A percentile compares a stretch with the other conserved stretches of the same genome.
Conservation (phyloP, 2,797 vertebrate genomes). For the Thamnophis elegans region DNA sequence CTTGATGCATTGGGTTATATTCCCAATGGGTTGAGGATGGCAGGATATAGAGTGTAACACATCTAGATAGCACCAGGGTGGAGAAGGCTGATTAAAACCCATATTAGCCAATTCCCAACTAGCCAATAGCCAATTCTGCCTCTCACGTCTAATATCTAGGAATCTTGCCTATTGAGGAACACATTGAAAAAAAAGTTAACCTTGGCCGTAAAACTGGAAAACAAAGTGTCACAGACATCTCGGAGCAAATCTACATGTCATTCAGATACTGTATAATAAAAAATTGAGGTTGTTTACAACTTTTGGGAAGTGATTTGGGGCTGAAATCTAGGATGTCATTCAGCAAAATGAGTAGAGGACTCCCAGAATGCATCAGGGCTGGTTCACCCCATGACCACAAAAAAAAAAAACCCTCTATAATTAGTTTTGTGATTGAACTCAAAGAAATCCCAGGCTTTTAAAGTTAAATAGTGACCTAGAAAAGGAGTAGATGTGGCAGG, state of each 20-base stretch:
- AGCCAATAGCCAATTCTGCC: background rate
- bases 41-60: background rate
- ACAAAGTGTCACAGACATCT: background rate
- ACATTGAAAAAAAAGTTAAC: background rate
- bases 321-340: background rate
- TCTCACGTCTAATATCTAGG: background rate
- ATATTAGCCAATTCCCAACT: background rate
- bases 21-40: background rate
- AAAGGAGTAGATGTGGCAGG: background rate
- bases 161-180: background rate
- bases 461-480: background rate
- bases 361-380: background rate
- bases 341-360: background rate
- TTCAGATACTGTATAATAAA: background rate
- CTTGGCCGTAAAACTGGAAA: background rate
- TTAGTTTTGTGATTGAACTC: background rate
- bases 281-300: background rate
- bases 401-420: background rate
- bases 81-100: background rate
- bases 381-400: background rate
- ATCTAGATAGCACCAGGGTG: background rate
- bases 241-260: background rate
- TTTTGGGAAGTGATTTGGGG: background rate
- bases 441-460: background rate
- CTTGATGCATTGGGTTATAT: background rate